Evolutionary conservation across 2,888 invertebrate species (phyloP), one percentile per base, ranked within the genome.

Genomic region (Meghimatium bilineatum): DNA sequence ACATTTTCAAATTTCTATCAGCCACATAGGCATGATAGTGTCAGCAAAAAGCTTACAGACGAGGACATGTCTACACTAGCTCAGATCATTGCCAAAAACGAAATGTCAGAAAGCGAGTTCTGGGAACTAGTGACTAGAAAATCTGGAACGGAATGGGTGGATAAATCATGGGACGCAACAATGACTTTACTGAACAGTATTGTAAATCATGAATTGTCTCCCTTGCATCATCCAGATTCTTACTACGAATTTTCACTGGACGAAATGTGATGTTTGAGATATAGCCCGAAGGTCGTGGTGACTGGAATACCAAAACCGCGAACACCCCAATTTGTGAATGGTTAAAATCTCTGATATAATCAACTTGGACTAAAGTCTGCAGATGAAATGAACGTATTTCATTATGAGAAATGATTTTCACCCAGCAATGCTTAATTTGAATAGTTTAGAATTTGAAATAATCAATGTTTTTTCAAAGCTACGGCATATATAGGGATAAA

Each of bases 91-190:
- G 90, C 90, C 17, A 87, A 88, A 76, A 91, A 90, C 69, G 91
- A 91, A 86, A 87, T 90, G 80, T 88, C 86, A 12, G 89, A 89
- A 66, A 87, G 88, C n/a, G 90, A 90, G 77, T 90, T 86, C 29
- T 74, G 84, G 26, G 82, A 86, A 72, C 60, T 86, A 5, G 44
- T 86, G 20, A 74, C 80, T 14, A 60, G 78, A 17, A 69, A 36
- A 52, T 69, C 44, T 44, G 78, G 60, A 2, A 29, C 32, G 23
- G 36, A 49, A 1, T 71, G 44, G n/a, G 0, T 14, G 17, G 74
- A 60, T 34, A 74, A 67, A 20, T 72, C 83, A 32, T 83, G 78
- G 78, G 79, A 83, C 29, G 67, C 52, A 17, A 77, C 60, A 5
- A 44, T 63, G 49, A 34, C 60, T 20, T 32, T 38, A 20, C 20